Base-by-base conservation (phyloP, 2,113 vertebrate genomes). In the Agelaius phoeniceus region DNA sequence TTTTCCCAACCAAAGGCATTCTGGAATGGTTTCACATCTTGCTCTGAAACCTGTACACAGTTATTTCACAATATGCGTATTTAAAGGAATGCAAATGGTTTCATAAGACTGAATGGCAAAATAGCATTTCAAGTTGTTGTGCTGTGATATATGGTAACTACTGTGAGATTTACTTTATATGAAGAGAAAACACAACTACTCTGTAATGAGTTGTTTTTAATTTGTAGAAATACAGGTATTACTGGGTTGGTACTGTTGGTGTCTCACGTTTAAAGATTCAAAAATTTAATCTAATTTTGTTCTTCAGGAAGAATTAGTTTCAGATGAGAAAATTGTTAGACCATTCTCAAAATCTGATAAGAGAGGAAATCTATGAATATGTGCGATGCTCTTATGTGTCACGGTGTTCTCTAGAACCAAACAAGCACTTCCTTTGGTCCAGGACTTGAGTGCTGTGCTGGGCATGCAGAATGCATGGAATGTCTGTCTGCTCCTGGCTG, bases 301-400 rank as follows among this genome's bases (percentile, higher is more conserved):
- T 81, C 41, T 84, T 87, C 10, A 31, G 5, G 21, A 85, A 83
- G 20, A 48, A 35, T 59, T 77, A 0, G 0, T 71, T 91, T 90
- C 44, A 72, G 48, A 39, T 16, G 3, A 67, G 37, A 13, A 41
- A 72, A 51, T 28, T 43, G 22, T 55, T 68, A 33, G 37, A 39
- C 10, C 5, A 10, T 28, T 11, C 43, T 55, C 27, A 69, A 51
- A 74, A 84, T 43, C 8, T 43, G 44, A 2, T 31, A 26, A 30
- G 30, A 61, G 66, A n/a, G 16, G 51, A 73, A 73, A 80, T 61
- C 14, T 21, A 1, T 13, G 48, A 82, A 7, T 9, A 14, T 2
- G 13, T 20, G 19, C 0, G 0, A n/a, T 6, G 11, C 33, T 79
- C 20, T 1, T 3, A 7, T 51, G 30, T 33, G 15, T 21, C 7